Evolutionary conservation across 1,140 invertebrate species (phyloP).

Genomic region (Platyura marginata): DNA sequence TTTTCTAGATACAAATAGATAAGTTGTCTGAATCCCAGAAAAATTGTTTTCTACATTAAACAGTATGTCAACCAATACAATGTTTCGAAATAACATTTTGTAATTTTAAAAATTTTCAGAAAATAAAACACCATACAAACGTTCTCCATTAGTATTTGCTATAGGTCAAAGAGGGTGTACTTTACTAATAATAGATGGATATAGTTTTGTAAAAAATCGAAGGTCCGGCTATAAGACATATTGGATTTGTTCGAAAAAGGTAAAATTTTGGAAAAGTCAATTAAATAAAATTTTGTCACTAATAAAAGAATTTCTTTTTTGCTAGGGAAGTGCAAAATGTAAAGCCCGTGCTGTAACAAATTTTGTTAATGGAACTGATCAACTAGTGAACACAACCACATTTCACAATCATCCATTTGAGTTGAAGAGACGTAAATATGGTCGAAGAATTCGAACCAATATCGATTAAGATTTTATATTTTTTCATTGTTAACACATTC

Average conservation of each 20-base stretch:
- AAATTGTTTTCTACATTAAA: too few relatives aligned
- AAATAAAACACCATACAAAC: too few relatives aligned
- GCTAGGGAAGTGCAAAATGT: conserved; percentile 18
- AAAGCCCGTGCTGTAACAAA: conserved; percentile 21
- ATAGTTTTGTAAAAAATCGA: conserved; percentile 19
- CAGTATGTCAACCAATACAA: too few relatives aligned
- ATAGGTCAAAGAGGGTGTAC: conserved; percentile 19
- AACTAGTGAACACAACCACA: conserved; percentile 18
- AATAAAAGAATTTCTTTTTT: not conserved
- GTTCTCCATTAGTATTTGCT: too few relatives aligned
- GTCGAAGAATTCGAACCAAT: too few relatives aligned
- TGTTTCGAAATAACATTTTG: too few relatives aligned
- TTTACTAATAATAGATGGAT: conserved; percentile 14
- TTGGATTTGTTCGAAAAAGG: conserved; percentile 23
- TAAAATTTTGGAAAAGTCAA: conserved; percentile 4
- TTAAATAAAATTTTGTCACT: not conserved
- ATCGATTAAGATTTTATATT: too few relatives aligned
- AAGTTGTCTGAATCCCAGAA: too few relatives aligned
- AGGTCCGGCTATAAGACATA: conserved; percentile 18
- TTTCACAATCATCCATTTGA: conserved; percentile 15
- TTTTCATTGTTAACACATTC: too few relatives aligned
- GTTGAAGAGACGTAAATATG: not conserved
- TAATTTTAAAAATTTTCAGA: conserved; percentile 8
- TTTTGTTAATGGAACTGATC: conserved; percentile 17
- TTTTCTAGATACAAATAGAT: too few relatives aligned